Evolutionary conservation across 2,888 invertebrate genomes (phyloP), one percentile per base, ranked within the genome.

Genomic region (Acrocyrtus sp.): DNA sequence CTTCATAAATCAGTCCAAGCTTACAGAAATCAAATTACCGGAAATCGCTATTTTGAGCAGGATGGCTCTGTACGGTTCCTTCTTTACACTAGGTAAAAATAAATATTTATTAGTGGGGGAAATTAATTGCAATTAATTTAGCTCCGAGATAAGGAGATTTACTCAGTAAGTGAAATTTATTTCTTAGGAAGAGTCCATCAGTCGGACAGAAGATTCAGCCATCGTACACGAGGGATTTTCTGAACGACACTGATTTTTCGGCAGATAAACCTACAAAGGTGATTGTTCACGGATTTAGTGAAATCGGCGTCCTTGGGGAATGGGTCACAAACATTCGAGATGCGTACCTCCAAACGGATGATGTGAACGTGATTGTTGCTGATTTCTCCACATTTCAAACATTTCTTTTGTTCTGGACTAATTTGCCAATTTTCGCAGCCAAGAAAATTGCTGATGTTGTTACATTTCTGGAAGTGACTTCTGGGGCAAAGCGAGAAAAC

Each of bases 261-360:
- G n/a, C 50, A 0, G 58, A 62, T 15, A 67, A 57, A 22, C 68
- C 70, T 27, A 79, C 80, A 12, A 80, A 79, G 61, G n/a, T 80
- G 15, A 74, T 80, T 34, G 58, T 80, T 27, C 78, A 80, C 56
- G 80, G 80, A 8, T 79, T 78, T 51, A 76, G 75, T 6, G 80
- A 80, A 29, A 68, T 73, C 3, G 78, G 70, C 10, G 68, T 58
- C 8, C 24, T 76, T 8, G 78, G 78, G 5, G 80, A 79, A 29
- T 80, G 80, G 80, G 69, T 78, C 24, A 62, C 53, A 5, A 22
- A 47, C 12, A 67, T 80, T 65, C 54, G 66, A 26, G 74, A 79
- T 26, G 75, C 78, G 0, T 80, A 74, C 47, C 50, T 80, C 12
- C 41, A 61, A 17, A 56, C 66, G 6, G 62, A 63, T 1, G 78